Base-by-base conservation (phyloP, 2,113 vertebrate species). In the Tragelaphus scriptus region DNA sequence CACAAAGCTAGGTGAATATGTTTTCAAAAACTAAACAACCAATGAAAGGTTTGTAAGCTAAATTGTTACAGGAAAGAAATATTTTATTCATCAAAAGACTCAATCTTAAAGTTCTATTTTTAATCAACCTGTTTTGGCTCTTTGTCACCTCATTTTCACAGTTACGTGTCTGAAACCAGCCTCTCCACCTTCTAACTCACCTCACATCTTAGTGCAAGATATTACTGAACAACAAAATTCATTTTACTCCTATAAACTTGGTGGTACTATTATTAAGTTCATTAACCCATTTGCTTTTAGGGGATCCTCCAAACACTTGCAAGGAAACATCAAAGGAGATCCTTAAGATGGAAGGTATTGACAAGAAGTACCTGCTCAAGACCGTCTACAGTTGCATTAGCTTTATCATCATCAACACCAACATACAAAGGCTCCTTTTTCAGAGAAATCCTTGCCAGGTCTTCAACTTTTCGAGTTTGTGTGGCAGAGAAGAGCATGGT, bases 401-500 rank as follows among this genome's bases (percentile, higher is more conserved):
- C 99, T 96, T 99, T 99, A 98, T 99, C 99, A 97, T 99, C 99
- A 56, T 99, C 99, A 95, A 99, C 99, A 0, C 99, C 99, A 36
- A 99, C 99, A 3, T 99, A 99, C 0, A 99, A 98, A 0, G 99
- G 99, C 98, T 99, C 99, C 79, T 99, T 99, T 98, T 99, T 99
- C 97, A 99, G 98, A 40, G 99, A 99, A 96, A 99, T 99, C 58
- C 99, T 99, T 12, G 99, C 99, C 98, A 99, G 96, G 97, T 99
- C 99, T 98, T 99, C 99, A 77, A 99, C 99, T 97, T 99, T 99
- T 32, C 99, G 99, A 40, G 99, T 99, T 98, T 99, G 99, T 3
- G 99, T 99, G 95, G 99, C 99, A 91, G 99, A 99, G 92, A 99
- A 99, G 95, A 99, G 99, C 99, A 99, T 99, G 0, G 99, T 99